Conservation (phyloP, 1,140 invertebrate genomes). For the Drosophila dunni region DNA sequence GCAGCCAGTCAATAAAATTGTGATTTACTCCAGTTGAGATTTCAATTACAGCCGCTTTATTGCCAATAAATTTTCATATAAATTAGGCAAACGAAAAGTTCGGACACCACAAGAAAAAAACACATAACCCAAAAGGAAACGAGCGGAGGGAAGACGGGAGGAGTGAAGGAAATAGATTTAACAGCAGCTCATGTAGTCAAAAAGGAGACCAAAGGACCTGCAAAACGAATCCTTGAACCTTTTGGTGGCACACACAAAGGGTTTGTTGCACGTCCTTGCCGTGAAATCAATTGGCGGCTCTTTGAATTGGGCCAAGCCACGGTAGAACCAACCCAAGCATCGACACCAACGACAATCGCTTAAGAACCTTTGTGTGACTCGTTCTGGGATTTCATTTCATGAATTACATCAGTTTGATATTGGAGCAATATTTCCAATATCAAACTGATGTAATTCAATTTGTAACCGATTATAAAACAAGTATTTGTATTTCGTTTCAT, state of each 20-base stretch:
- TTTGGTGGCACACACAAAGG: constrained; percentile 50
- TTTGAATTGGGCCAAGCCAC: constrained; percentile 33
- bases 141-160: not conserved
- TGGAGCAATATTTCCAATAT: no score
- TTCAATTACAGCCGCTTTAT: constrained; percentile 82
- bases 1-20: constrained; percentile 74
- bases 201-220: constrained; percentile 1
- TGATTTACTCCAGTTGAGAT: constrained; percentile 80
- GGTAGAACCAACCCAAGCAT: constrained; percentile 4
- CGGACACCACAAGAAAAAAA: constrained; percentile 11
- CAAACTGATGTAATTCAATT: no score
- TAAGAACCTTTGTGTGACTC: not conserved
- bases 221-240: constrained; percentile 42
- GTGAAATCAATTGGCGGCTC: constrained; percentile 62
- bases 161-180: constrained; percentile 5
- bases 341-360: constrained; percentile 6
- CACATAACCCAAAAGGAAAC: not conserved
- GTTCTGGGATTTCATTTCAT: no score
- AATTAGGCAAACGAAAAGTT: constrained; percentile 69
- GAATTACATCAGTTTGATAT: no score
- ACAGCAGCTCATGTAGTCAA: constrained; percentile 33
- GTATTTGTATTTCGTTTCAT: no score
- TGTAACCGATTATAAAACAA: no score
- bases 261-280: constrained; percentile 48
- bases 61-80: constrained; percentile 81